Conservation (phyloP, 1,140 invertebrate species). For the Thalassaphorura encarpata region DNA sequence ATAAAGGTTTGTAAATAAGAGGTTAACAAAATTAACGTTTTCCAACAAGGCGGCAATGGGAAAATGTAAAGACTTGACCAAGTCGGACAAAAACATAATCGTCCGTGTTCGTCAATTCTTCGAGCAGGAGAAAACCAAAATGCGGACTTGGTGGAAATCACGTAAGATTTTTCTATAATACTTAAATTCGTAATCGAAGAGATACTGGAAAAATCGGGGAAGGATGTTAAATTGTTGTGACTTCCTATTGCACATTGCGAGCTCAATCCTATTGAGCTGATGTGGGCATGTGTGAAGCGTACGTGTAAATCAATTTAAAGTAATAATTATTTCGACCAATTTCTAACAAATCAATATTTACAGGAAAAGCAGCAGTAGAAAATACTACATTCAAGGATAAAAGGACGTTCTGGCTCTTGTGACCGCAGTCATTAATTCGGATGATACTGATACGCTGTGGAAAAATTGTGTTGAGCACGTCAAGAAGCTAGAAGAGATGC, state of each 20-base stretch:
- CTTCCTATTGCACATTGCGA: conserved; percentile 19
- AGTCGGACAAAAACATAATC: too few species aligned
- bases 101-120: too few species aligned
- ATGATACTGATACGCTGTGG: not conserved
- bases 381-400: not conserved
- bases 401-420: not conserved
- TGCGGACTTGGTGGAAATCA: too few species aligned
- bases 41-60: too few species aligned
- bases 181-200: conserved; percentile 1
- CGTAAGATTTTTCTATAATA: too few species aligned
- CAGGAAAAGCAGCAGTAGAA: not conserved
- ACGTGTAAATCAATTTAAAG: too few species aligned
- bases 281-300: conserved; percentile 5
- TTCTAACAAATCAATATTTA: too few species aligned
- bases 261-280: conserved; percentile 13
- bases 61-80: too few species aligned
- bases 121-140: too few species aligned
- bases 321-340: not conserved
- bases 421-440: not conserved
- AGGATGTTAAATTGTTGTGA: conserved; percentile 15
- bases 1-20: too few species aligned
- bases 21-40: too few species aligned
- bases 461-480: not conserved
- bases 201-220: not conserved
- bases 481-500: not conserved